Evolutionary conservation across 2,113 vertebrate genomes (phyloP), one percentile per base, ranked within the genome.

Genomic region (Arvicanthis niloticus): DNA sequence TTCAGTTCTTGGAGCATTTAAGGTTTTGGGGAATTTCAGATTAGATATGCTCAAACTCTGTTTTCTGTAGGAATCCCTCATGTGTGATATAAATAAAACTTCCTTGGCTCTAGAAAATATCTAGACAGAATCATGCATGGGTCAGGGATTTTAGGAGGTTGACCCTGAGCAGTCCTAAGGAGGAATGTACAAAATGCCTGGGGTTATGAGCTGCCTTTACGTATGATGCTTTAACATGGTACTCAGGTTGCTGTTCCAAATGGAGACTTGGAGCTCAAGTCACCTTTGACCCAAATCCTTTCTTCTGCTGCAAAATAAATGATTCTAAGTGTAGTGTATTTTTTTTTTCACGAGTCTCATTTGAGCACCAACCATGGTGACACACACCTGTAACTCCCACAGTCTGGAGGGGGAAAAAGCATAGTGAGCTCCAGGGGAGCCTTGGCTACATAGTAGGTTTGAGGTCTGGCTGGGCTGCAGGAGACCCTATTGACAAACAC

Each of bases 41-140:
- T 48, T 94, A 9, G 65, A 24, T 53, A 34, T 89, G 10, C 6
- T 81, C 67, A 89, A 40, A 68, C 77, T 72, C 51, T 70, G 16
- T 89, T 89, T 58, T 76, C 77, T 76, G 67, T 68, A 56, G 85
- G 60, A 84, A 53, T 78, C 80, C 65, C 73, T 86, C n/a, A 60
- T 26, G 0, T 45, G 26, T 34, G 10, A 70, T 75, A 40, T 73
- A 88, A 96, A 68, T 86, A 58, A 87, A 78, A 67, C 3, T 11
- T 85, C 45, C 37, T 70, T 16, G 4, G 22, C 53, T 65, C 73
- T 93, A 26, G 62, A 93, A 89, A 76, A 48, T 34, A 58, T 72
- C 53, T 93, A 58, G 70, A 60, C 24, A 51, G 31, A 68, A 40
- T 75, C 77, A 31, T 26, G 0, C 17, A 3, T 53, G 2, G 72